Evolutionary conservation across 2,113 vertebrate genomes (phyloP).

Genomic region (Craseonycteris thonglongyai): DNA sequence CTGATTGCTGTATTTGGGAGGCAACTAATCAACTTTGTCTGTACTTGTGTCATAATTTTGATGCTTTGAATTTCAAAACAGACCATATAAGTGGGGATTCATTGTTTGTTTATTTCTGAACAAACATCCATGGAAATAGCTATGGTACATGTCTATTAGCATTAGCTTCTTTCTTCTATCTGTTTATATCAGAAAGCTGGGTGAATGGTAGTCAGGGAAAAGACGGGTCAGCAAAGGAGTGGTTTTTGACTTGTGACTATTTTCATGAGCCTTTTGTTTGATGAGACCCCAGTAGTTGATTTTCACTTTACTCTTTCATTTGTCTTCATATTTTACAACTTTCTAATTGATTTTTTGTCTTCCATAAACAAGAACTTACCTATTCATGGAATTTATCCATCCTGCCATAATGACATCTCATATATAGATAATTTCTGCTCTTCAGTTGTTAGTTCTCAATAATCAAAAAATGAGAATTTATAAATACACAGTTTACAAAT

Average conservation of each 20-base stretch:
- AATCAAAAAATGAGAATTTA: not conserved
- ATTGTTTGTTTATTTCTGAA: not conserved
- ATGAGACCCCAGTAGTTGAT: not conserved
- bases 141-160: not conserved
- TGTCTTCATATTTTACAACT: not conserved
- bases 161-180: not conserved
- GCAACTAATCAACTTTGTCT: not conserved
- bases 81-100: not conserved
- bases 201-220: not conserved
- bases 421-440: not conserved
- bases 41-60: not conserved
- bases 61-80: not conserved
- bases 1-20: not conserved
- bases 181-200: not conserved
- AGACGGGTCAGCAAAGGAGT: not conserved
- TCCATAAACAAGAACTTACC: not conserved
- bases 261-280: not conserved
- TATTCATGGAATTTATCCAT: not conserved
- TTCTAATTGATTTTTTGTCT: not conserved
- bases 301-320: not conserved
- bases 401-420: not conserved
- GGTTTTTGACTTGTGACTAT: not conserved
- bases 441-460: not conserved
- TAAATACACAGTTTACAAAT: not conserved
- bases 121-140: not conserved